These are phyloP conservation scores for Enteromius radiatus DNA, from an alignment of 2,797 vertebrate species.

Conservation along the genomic window DNA sequence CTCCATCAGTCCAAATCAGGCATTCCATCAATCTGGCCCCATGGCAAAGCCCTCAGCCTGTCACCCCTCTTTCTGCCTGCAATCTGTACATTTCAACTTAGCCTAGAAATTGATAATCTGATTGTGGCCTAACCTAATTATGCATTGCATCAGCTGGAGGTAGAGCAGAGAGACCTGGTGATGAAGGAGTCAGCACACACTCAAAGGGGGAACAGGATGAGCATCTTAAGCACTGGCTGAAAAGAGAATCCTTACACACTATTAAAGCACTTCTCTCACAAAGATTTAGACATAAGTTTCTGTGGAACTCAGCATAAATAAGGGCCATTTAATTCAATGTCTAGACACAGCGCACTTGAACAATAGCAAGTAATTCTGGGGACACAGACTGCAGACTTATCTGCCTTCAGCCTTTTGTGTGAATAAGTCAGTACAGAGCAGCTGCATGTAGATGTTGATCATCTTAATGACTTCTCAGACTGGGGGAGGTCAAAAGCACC, in stretches of 20 bases:
- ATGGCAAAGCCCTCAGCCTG: slow-evolving; percentile 82
- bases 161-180: slow-evolving; percentile 54
- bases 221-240: not conserved
- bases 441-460: slow-evolving; percentile 78
- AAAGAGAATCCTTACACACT: not conserved
- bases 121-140: slow-evolving; percentile 87
- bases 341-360: not conserved
- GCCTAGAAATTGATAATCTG: slow-evolving; percentile 88
- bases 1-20: slow-evolving; percentile 82
- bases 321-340: not conserved
- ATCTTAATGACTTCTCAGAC: slow-evolving; percentile 73
- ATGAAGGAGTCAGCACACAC: slow-evolving; percentile 23
- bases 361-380: slow-evolving; percentile 15
- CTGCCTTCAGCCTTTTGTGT: slow-evolving; percentile 34
- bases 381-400: not conserved
- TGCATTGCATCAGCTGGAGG: slow-evolving; percentile 72
- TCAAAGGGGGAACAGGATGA: not conserved
- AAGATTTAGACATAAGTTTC: not conserved
- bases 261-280: not conserved
- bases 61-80: slow-evolving; percentile 82
- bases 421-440: not conserved
- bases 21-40: slow-evolving; percentile 83
- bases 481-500: not conserved
- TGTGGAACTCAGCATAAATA: slow-evolving; percentile 4
- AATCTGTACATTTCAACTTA: slow-evolving; percentile 88